Conservation (phyloP, 1,140 invertebrate genomes). For the Brachionus angularis region DNA sequence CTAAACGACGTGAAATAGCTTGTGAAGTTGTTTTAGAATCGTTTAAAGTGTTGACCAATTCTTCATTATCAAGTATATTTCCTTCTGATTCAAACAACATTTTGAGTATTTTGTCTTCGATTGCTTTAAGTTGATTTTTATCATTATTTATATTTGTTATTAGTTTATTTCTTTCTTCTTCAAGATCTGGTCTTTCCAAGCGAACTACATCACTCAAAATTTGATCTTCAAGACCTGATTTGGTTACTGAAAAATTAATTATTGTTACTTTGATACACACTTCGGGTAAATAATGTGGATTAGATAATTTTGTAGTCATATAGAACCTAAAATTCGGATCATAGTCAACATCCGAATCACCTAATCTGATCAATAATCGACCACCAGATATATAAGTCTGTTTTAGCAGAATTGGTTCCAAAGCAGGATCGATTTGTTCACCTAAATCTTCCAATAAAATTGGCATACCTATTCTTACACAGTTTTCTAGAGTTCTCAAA, state of each 20-base stretch:
- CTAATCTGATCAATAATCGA: conserved; percentile 46
- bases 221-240: conserved; percentile 62
- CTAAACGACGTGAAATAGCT: conserved; percentile 69
- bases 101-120: conserved; percentile 42
- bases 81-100: conserved; percentile 44
- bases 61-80: conserved; percentile 44
- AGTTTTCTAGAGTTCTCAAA: conserved; percentile 56
- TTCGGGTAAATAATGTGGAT: conserved; percentile 58
- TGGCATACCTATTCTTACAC: conserved; percentile 58
- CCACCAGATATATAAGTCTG: conserved; percentile 48
- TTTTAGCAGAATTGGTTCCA: conserved; percentile 56
- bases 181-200: conserved; percentile 46
- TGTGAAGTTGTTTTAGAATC: conserved; percentile 66
- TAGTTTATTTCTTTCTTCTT: conserved; percentile 39
- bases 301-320: conserved; percentile 59
- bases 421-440: conserved; percentile 56
- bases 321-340: conserved; percentile 56
- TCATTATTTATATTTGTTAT: conserved; percentile 43
- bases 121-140: conserved; percentile 50
- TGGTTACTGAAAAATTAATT: conserved; percentile 59
- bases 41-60: conserved; percentile 52
- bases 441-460: conserved; percentile 58
- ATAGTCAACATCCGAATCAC: conserved; percentile 57
- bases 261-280: conserved; percentile 59
- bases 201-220: conserved; percentile 57